These are phyloP conservation scores for Dinoponera quadriceps DNA, from an alignment of 1,140 invertebrate genomes.

Conservation along the genomic window DNA sequence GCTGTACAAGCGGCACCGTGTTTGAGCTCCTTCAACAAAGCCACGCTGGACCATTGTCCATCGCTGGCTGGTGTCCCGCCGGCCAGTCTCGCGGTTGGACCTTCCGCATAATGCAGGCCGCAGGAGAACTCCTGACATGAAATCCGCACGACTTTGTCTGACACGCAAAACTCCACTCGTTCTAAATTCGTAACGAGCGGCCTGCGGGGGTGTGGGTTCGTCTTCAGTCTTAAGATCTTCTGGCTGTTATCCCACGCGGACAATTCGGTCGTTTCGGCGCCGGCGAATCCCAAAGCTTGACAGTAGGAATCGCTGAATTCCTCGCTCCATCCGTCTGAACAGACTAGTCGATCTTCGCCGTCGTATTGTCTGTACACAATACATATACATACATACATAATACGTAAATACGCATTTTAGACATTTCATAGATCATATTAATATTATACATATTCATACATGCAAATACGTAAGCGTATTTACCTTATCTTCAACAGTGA, in stretches of 20 bases:
- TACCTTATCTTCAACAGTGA: conserved; percentile 80
- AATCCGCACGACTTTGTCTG: conserved; percentile 85
- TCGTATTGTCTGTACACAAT: conserved; percentile 79
- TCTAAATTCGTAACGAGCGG: conserved; percentile 84
- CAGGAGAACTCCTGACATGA: conserved; percentile 87
- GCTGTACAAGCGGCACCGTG: conserved; percentile 87
- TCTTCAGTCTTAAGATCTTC: conserved; percentile 81
- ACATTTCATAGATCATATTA: no score
- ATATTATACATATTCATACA: conserved; percentile 22
- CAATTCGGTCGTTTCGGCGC: conserved; percentile 81
- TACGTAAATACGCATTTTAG: not conserved
- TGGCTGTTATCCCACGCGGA: conserved; percentile 70
- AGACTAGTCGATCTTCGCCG: conserved; percentile 84
- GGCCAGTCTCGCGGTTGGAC: conserved; percentile 83
- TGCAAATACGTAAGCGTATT: not conserved
- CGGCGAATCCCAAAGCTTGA: conserved; percentile 85
- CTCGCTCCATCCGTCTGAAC: conserved; percentile 86
- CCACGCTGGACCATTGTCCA: conserved; percentile 87
- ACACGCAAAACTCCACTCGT: conserved; percentile 81
- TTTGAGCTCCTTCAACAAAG: conserved; percentile 86
- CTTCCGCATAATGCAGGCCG: conserved; percentile 82
- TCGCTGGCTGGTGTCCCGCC: conserved; percentile 85
- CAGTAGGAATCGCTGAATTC: conserved; percentile 87
- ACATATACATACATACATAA: conserved; percentile 34
- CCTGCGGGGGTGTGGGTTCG: conserved; percentile 73